A percentile compares a stretch with the other conserved stretches of the same genome.
phyloP scores from a whole-genome alignment of 2,797 vertebrate genomes.

The Poliocrania exsul region DNA sequence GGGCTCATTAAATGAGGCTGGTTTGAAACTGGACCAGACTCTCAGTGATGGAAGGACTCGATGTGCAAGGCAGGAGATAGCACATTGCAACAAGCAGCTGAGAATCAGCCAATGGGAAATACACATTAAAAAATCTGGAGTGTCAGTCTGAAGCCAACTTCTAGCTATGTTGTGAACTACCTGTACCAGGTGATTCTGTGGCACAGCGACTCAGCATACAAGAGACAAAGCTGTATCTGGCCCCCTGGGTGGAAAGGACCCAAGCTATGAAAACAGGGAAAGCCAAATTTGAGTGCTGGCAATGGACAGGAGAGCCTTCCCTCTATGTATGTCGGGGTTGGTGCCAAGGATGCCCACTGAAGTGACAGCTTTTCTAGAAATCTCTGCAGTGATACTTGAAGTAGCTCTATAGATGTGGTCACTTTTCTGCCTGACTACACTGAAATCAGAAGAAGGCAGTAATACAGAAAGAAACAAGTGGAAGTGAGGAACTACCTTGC shows the following conservation, averaged over 20 bases:
- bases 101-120: neutral
- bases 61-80: neutral
- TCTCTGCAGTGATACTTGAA: neutral
- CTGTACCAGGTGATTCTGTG: neutral
- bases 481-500: neutral
- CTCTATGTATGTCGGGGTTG: neutral
- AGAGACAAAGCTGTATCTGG: neutral
- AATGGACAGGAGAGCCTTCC: neutral
- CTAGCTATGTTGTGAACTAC: neutral
- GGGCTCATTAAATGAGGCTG: neutral
- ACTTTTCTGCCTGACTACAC: neutral
- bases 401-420: neutral
- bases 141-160: neutral
- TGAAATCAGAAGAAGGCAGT: neutral
- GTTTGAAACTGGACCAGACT: neutral
- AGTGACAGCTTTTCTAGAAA: neutral
- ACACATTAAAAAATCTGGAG: neutral
- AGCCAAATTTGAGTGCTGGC: neutral
- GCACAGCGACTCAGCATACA: neutral
- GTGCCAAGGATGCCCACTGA: neutral
- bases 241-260: neutral
- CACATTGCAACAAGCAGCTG: rapidly evolving
- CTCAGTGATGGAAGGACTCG: neutral
- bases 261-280: neutral
- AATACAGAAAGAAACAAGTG: neutral